Evolutionary conservation across 2,888 invertebrate species (phyloP), one percentile per base, ranked within the genome.

Genomic region (Cylloceria caligata): DNA sequence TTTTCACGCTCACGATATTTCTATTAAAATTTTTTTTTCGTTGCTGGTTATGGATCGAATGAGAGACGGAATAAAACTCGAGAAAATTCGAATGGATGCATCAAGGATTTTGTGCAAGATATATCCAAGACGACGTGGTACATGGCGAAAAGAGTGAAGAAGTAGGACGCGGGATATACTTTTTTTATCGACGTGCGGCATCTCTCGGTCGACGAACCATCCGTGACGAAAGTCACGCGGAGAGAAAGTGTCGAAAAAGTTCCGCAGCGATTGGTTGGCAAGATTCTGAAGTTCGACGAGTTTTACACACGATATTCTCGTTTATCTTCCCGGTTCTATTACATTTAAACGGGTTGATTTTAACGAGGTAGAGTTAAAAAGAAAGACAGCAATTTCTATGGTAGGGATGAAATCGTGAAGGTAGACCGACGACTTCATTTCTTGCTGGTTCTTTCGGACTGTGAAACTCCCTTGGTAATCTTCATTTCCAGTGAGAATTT

Each of bases 401-500:
- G 36, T 11, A 36, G 16, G 34, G 16, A 19, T 7, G 16, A 36
- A 21, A 36, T 36, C 36, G 36, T 5, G 36, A 36, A 39, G 11
- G 19, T 19, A 62, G 36, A 39, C 36, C n/a, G 30, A 30, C 27
- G n/a, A 24, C 42, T 64, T 42, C 34, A 42, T 39, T 64, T 64
- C 39, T 4, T 24, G 13, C 24, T 42, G 39, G 6, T 57, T 30
- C 30, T 42, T n/a, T 13, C 64, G 39, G 5, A 16, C 27, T 4
- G 42, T 27, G 42, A 24, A 27, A n/a, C 27, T 42, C 6, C 64
- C 19, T 19, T 65, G 47, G 73, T 62, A 80, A 80, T 80, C 80
- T 80, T 80, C 69, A 65, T 71, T 80, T 75, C 47, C 52, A 42
- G 5, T 24, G 27, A 21, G 69, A 69, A 80, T 80, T 80, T 80